Evolutionary conservation across 2,888 invertebrate species (phyloP).

Genomic region (Heliconius aoede): DNA sequence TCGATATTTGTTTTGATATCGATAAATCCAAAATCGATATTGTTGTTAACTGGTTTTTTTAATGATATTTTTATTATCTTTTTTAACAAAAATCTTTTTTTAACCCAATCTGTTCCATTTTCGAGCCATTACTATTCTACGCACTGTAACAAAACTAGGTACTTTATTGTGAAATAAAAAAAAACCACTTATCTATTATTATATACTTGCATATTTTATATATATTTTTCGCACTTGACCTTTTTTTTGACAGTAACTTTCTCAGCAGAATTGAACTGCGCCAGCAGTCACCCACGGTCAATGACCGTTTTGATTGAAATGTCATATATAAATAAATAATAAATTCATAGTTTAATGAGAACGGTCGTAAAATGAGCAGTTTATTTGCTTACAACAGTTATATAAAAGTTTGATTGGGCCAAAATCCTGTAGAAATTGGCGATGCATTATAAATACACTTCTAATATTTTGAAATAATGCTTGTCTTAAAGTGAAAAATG

Average conservation of each 20-base stretch:
- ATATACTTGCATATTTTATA: constrained; percentile 6
- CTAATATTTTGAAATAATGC: not conserved
- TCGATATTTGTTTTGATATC: too few species aligned
- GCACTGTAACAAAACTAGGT: not conserved
- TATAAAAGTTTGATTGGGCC: constrained; percentile 29
- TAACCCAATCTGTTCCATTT: not conserved
- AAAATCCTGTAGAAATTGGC: constrained; percentile 19
- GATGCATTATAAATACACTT: not conserved
- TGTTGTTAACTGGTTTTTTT: too few species aligned
- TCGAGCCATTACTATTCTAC: not conserved
- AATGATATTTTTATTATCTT: not conserved
- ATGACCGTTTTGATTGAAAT: constrained; percentile 39
- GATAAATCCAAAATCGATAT: not conserved
- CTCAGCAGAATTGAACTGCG: constrained; percentile 37
- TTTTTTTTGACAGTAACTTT: constrained; percentile 41
- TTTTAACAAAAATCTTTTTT: not conserved
- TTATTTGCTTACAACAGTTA: constrained; percentile 39
- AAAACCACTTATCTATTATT: not conserved
- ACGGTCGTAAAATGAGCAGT: constrained; percentile 35
- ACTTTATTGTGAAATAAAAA: not conserved
- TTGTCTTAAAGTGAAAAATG: not conserved
- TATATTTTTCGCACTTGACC: constrained; percentile 36
- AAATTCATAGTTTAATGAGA: constrained; percentile 41
- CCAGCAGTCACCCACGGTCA: constrained; percentile 40
- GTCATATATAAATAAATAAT: constrained; percentile 39